Conservation (phyloP, 2,888 invertebrate species). For the Habroteleia sp. region DNA sequence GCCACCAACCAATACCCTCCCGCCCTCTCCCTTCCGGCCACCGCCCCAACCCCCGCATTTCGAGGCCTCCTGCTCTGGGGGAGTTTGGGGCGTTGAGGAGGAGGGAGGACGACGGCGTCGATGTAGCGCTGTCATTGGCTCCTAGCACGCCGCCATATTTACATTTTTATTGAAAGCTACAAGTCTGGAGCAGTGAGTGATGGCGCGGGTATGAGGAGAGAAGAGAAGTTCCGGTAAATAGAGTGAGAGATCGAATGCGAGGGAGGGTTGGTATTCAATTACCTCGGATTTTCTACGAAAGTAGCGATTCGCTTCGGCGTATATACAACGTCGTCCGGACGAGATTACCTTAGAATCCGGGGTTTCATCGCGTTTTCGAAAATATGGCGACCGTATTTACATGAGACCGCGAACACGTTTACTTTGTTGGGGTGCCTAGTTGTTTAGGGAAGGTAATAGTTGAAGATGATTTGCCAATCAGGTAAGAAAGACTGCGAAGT, state of each 20-base stretch:
- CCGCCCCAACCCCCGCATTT: conserved; percentile 61
- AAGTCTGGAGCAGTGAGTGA: conserved; percentile 76
- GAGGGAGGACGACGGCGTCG: conserved; percentile 69
- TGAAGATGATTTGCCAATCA: no score
- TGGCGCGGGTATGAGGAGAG: conserved; percentile 71
- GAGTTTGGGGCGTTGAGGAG: conserved; percentile 11
- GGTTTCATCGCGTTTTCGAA: conserved; percentile 70
- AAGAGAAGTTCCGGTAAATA: conserved; percentile 65
- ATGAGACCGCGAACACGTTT: conserved; percentile 33
- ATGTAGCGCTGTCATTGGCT: conserved; percentile 81
- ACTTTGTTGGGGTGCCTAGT: neutral
- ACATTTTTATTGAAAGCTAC: conserved; percentile 82
- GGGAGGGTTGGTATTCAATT: conserved; percentile 77
- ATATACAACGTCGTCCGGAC: conserved; percentile 73
- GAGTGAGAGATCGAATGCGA: conserved; percentile 53
- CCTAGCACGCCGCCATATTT: conserved; percentile 81
- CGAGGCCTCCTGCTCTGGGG: conserved; percentile 1
- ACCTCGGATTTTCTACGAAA: conserved; percentile 79
- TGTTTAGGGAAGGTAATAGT: neutral
- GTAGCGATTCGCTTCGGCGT: conserved; percentile 75
- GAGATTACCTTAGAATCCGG: conserved; percentile 74
- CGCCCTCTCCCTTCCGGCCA: conserved; percentile 46
- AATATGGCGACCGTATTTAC: conserved; percentile 72
- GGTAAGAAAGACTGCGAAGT: no score
- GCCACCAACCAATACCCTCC: conserved; percentile 60